Percentiles rank a stretch among this genome's conserved stretches.
Conservation (phyloP, 2,113 vertebrate species). For the Gymnocephalus cernua region DNA sequence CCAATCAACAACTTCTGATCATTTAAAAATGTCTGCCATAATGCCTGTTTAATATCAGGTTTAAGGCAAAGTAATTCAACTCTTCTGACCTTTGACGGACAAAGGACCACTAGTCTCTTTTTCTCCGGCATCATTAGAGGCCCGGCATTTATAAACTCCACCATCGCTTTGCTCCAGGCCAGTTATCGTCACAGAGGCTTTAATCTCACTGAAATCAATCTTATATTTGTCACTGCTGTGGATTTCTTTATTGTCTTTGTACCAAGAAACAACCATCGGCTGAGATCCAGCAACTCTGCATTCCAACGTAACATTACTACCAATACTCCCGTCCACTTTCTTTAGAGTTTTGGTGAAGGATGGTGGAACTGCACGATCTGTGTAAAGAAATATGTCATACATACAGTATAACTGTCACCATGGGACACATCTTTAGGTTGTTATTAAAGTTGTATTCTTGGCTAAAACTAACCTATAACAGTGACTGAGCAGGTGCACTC, state of each 20-base stretch:
- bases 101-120: constrained; percentile 90
- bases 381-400: constrained; percentile 63
- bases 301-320: constrained; percentile 84
- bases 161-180: constrained; percentile 86
- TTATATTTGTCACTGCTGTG: constrained; percentile 84
- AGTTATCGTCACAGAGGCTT: constrained; percentile 87
- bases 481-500: constrained; percentile 90
- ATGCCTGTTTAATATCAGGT: background rate
- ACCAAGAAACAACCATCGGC: constrained; percentile 92
- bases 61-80: background rate
- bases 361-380: constrained; percentile 94
- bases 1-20: background rate
- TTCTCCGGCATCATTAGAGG: constrained; percentile 90
- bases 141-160: constrained; percentile 91
- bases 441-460: background rate
- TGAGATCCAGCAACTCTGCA: constrained; percentile 95
- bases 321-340: constrained; percentile 88
- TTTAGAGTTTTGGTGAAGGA: constrained; percentile 93
- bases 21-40: background rate
- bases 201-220: constrained; percentile 89
- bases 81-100: constrained; percentile 92
- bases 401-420: constrained; percentile 17
- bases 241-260: constrained; percentile 90
- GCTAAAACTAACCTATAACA: constrained; percentile 90
- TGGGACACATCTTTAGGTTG: rapidly evolving